phyloP scores from a whole-genome alignment of 2,113 vertebrate species.

The Scophthalmus maximus region DNA sequence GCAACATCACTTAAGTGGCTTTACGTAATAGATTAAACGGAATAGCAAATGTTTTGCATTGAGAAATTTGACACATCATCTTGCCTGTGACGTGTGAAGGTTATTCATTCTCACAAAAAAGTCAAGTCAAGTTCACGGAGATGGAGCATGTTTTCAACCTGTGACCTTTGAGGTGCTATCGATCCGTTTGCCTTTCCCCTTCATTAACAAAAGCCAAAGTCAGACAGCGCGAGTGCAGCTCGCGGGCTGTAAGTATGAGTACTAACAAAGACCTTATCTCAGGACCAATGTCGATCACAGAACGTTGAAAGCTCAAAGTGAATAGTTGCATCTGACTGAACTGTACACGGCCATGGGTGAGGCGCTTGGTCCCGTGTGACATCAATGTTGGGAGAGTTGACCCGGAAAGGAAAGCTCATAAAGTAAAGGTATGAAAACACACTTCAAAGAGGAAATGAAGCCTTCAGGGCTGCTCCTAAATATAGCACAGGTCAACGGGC shows the following conservation, averaged over 20 bases:
- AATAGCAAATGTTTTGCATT: constrained; percentile 24
- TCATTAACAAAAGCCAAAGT: constrained; percentile 55
- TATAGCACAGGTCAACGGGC: constrained; percentile 19
- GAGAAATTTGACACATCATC: not conserved
- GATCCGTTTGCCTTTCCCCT: constrained; percentile 47
- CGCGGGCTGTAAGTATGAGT: constrained; percentile 49
- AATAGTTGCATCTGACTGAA: constrained; percentile 53
- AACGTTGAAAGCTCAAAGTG: constrained; percentile 40
- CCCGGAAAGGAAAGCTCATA: constrained; percentile 49
- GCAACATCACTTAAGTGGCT: constrained; percentile 36
- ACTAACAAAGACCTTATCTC: constrained; percentile 54
- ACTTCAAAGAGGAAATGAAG: constrained; percentile 38
- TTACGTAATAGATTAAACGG: constrained; percentile 54
- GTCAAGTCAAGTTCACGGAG: too few species aligned
- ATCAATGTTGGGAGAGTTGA: constrained; percentile 26
- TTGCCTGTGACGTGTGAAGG: constrained; percentile 54
- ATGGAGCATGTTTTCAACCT: constrained; percentile 16
- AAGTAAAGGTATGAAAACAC: constrained; percentile 52
- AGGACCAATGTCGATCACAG: constrained; percentile 45
- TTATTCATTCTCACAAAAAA: constrained; percentile 24
- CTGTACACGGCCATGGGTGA: constrained; percentile 10
- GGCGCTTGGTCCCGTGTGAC: constrained; percentile 42
- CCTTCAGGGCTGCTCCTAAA: constrained; percentile 33
- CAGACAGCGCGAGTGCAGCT: constrained; percentile 15
- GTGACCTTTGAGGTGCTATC: constrained; percentile 56